These are phyloP conservation scores for Barbus barbus DNA, from an alignment of 2,113 vertebrate genomes.

Conservation along the genomic window DNA sequence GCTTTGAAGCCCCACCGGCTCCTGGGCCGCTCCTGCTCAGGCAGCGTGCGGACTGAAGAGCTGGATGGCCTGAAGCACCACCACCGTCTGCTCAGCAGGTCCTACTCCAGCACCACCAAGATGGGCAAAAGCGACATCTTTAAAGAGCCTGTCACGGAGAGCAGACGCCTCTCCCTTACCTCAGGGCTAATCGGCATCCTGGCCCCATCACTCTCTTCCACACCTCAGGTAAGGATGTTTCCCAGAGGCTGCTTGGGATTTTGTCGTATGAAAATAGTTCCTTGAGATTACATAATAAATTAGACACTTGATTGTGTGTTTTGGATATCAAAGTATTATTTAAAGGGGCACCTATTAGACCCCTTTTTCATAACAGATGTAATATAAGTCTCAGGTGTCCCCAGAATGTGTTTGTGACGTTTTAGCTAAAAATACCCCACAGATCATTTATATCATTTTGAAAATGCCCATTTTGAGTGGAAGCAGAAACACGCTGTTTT, in stretches of 20 bases:
- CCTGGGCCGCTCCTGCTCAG: conserved; percentile 83
- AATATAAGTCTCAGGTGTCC: no score
- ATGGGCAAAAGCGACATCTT: conserved; percentile 80
- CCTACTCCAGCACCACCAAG: conserved; percentile 81
- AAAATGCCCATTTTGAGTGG: no score
- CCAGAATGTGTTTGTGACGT: no score
- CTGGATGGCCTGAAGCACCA: conserved; percentile 82
- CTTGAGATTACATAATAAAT: not conserved
- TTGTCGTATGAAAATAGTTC: not conserved
- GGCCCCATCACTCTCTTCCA: conserved; percentile 82
- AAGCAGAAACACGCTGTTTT: no score
- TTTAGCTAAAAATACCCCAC: no score
- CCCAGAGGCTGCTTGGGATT: not conserved
- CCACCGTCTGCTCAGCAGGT: conserved; percentile 83
- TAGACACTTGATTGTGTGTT: not conserved
- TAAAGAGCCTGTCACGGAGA: conserved; percentile 81
- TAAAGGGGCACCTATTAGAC: not conserved
- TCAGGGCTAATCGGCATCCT: conserved; percentile 93
- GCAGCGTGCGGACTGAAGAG: conserved; percentile 82
- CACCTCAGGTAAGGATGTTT: conserved; percentile 78
- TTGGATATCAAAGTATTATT: not conserved
- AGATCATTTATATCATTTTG: no score
- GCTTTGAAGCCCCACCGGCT: conserved; percentile 82
- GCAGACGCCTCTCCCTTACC: conserved; percentile 89
- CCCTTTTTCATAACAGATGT: no score